These are phyloP conservation scores for Dynastes maya DNA, from an alignment of 2,888 invertebrate species.

Conservation along the genomic window DNA sequence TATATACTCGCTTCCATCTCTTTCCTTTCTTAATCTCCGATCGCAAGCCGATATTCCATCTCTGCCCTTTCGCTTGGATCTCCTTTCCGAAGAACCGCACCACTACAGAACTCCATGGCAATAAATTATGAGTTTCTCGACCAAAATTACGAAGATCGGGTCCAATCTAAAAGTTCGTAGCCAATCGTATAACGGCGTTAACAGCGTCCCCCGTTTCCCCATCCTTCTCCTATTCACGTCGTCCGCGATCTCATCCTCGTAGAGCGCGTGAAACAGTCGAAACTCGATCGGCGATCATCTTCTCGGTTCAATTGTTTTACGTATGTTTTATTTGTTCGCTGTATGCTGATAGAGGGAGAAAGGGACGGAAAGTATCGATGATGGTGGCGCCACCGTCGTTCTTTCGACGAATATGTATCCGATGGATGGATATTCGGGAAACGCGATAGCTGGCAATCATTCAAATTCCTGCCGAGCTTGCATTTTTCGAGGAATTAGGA, in stretches of 20 bases:
- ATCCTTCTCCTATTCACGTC: neutral
- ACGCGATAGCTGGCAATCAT: slow-evolving; percentile 37
- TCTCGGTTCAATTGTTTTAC: slow-evolving; percentile 64
- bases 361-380: slow-evolving; percentile 22
- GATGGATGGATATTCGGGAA: slow-evolving; percentile 1
- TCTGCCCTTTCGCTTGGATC: neutral
- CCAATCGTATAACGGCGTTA: slow-evolving; percentile 67
- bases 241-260: slow-evolving; percentile 50
- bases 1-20: neutral
- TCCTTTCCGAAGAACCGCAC: neutral
- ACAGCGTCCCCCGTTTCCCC: slow-evolving; percentile 55
- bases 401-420: slow-evolving; percentile 12
- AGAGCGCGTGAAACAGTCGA: slow-evolving; percentile 43
- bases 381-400: slow-evolving; percentile 59
- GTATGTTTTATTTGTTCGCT: slow-evolving; percentile 63
- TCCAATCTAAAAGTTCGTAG: slow-evolving; percentile 69
- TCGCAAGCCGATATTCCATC: neutral
- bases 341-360: neutral
- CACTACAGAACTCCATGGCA: slow-evolving; percentile 52
- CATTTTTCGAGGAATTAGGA: neutral
- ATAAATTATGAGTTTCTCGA: slow-evolving; percentile 69
- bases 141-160: slow-evolving; percentile 69
- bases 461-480: slow-evolving; percentile 14
- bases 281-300: slow-evolving; percentile 54
- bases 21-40: neutral